Evolutionary conservation across 2,888 invertebrate species (phyloP), one percentile per base, ranked within the genome.

Genomic region (Trichogramma dendrolimi): DNA sequence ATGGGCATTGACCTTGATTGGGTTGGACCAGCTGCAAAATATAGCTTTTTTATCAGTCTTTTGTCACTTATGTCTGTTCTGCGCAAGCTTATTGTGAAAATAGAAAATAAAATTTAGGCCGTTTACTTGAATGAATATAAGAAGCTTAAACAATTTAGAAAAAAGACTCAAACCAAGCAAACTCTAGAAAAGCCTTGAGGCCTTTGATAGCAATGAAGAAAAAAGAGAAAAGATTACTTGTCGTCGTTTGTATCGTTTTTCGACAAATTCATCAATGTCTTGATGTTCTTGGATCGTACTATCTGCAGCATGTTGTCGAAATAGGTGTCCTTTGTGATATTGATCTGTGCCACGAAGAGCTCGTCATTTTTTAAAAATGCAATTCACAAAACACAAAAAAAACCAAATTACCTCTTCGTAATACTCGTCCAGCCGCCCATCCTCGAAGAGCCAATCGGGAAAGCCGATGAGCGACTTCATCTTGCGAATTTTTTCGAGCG

Each of bases 1-100:
- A 87, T 87, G 90, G 0, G 92, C 92, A 71, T 92, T 92, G 0
- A 92, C 91, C 76, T 87, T 87, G 0, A 88, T 89, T 0, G 92
- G 91, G 70, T 88, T 87, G 0, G 86, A 86, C 91, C 91, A 92
- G 11, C 85, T 86, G 70, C 10, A 64, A 69, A 69, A 46, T 10
- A 46, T 46, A 10, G 2, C n/a, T 46, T 10, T n/a, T 46, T 27
- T 27, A 27, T 27, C 27, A 27, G 27, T 27, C 27, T 27, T 27
- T 27, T 27, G 27, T 1, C 27, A 27, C 3, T 27, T 27, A 2
- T 27, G 3, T 27, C 27, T 27, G 27, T 27, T 27, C 27, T 27
- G 27, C 27, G 27, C 27, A 27, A 27, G 27, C 27, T 27, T 27
- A 27, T 27, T 27, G 27, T 27, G 27, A 27, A 27, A 27, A 2